phyloP scores from a whole-genome alignment of 2,888 invertebrate species.

The Melinaea menophilus region DNA sequence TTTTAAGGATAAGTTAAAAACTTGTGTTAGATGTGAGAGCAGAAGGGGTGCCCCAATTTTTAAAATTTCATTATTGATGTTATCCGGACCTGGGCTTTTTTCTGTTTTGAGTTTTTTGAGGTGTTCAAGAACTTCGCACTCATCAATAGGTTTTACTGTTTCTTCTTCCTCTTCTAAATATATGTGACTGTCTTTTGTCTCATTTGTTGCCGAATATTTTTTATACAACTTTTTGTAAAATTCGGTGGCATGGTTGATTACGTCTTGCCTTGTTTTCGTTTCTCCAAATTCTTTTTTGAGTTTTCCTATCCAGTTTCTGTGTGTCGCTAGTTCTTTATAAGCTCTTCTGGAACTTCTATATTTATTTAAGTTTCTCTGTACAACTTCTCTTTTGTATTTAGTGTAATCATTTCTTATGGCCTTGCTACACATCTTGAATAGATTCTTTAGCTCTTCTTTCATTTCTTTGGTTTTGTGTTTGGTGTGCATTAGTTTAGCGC shows the following conservation, averaged over 20 bases:
- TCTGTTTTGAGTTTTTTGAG: too few species aligned
- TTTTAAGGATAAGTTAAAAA: too few species aligned
- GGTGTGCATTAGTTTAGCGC: slow-evolving; percentile 2
- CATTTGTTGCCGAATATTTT: neutral
- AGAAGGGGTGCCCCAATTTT: too few species aligned
- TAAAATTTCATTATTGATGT: too few species aligned
- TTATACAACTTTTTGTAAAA: slow-evolving; percentile 8
- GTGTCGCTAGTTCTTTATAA: slow-evolving; percentile 11
- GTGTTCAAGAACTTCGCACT: too few species aligned
- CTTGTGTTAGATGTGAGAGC: too few species aligned
- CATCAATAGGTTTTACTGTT: too few species aligned
- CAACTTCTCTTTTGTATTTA: slow-evolving; percentile 9
- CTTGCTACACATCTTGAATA: slow-evolving; percentile 11
- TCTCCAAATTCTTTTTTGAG: neutral
- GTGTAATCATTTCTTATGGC: slow-evolving; percentile 14
- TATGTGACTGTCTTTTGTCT: too few species aligned
- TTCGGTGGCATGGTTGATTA: slow-evolving; percentile 4
- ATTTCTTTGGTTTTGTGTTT: slow-evolving; percentile 14
- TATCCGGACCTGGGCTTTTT: too few species aligned
- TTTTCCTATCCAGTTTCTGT: slow-evolving; percentile 14
- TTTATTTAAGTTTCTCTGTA: slow-evolving; percentile 11
- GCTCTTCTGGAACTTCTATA: slow-evolving; percentile 16
- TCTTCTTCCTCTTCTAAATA: too few species aligned
- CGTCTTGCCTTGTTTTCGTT: slow-evolving; percentile 7
- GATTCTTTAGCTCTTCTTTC: slow-evolving; percentile 8